phyloP scores from a whole-genome alignment of 2,888 invertebrate species.

The Amphipoea lucens region DNA sequence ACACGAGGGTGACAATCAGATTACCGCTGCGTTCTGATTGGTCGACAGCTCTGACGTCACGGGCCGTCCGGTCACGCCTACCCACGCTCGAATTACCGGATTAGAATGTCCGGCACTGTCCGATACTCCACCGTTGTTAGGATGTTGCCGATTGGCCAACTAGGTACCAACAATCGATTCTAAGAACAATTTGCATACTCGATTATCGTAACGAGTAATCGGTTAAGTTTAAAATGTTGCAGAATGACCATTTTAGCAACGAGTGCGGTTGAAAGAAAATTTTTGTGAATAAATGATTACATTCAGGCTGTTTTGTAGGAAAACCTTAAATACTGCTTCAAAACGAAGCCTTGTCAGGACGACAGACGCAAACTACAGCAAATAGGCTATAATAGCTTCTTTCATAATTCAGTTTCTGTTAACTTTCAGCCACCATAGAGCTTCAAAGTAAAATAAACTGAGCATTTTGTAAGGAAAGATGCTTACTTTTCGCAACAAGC shows the following conservation, averaged over 20 bases:
- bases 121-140: slow-evolving; percentile 40
- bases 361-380: neutral
- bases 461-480: neutral
- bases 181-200: slow-evolving; percentile 58
- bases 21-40: slow-evolving; percentile 78
- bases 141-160: slow-evolving; percentile 58
- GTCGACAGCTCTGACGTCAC: slow-evolving; percentile 83
- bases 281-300: neutral
- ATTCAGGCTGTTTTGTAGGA: neutral
- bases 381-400: neutral
- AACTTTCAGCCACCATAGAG: neutral
- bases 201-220: slow-evolving; percentile 45
- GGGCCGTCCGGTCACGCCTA: slow-evolving; percentile 80
- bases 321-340: slow-evolving; percentile 1
- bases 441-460: neutral
- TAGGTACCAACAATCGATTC: slow-evolving; percentile 54
- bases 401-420: neutral
- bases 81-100: slow-evolving; percentile 77
- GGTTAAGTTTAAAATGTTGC: slow-evolving; percentile 37
- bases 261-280: slow-evolving; percentile 15
- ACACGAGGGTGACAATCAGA: slow-evolving; percentile 83
- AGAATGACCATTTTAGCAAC: slow-evolving; percentile 34
- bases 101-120: slow-evolving; percentile 78
- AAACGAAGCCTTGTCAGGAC: neutral
- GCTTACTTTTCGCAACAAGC: neutral